Evolutionary conservation across 2,113 vertebrate species (phyloP).

Genomic region (Hystrix cristata): DNA sequence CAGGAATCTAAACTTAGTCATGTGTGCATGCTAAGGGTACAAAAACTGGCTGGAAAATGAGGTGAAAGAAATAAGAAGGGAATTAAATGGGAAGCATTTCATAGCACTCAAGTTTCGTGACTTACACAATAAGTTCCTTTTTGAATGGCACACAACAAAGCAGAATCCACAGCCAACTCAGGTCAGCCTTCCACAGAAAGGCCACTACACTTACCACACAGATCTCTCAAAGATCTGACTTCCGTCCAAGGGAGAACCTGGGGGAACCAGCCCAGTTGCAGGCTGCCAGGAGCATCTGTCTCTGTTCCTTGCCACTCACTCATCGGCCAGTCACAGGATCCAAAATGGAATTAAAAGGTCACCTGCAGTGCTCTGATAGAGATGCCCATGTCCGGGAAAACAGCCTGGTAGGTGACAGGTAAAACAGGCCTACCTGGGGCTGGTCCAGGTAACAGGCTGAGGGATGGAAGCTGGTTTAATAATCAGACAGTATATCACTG

Average conservation of each 20-base stretch:
- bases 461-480: background rate
- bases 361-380: background rate
- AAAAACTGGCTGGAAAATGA: background rate
- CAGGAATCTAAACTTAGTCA: background rate
- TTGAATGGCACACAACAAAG: background rate
- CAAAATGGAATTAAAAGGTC: background rate
- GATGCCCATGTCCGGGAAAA: background rate
- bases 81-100: background rate
- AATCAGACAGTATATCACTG: background rate
- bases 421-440: background rate
- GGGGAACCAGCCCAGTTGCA: background rate
- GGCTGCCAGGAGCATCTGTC: background rate
- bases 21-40: accelerated
- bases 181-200: background rate
- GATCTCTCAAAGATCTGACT: background rate
- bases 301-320: background rate
- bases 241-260: background rate
- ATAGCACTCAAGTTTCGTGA: background rate
- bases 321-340: background rate
- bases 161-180: background rate
- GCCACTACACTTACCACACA: too few species aligned
- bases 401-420: too few species aligned
- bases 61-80: background rate
- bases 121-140: background rate
- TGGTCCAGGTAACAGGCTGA: background rate